Evolutionary conservation across 2,113 vertebrate species (phyloP).

Genomic region (Tupaia tana): DNA sequence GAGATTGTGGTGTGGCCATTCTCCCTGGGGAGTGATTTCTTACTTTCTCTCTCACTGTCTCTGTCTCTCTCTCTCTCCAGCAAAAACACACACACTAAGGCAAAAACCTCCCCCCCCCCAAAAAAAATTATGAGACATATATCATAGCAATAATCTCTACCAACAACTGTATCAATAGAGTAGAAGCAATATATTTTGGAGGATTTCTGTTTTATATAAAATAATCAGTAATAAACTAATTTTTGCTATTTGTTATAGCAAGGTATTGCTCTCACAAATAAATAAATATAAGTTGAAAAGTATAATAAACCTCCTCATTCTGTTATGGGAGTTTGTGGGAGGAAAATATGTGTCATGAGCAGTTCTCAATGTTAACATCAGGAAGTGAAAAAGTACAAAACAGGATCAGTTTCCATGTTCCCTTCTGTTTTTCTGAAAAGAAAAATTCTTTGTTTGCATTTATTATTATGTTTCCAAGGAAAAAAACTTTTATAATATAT

Average conservation of each 20-base stretch:
- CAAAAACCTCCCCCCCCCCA: no score
- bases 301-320: slow-evolving; percentile 2
- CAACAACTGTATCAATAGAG: background rate
- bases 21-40: no score
- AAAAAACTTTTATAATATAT: slow-evolving; percentile 18
- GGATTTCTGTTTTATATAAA: slow-evolving; percentile 39
- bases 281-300: slow-evolving; percentile 38
- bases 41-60: no score
- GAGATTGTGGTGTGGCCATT: no score
- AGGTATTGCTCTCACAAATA: slow-evolving; percentile 22
- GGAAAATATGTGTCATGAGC: background rate
- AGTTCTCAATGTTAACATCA: background rate
- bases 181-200: background rate
- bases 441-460: slow-evolving; percentile 47
- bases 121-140: background rate
- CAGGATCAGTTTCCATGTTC: background rate
- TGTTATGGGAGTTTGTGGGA: background rate
- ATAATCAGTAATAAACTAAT: background rate
- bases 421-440: background rate
- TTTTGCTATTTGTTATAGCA: background rate
- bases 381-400: slow-evolving; percentile 54
- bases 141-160: background rate
- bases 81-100: no score
- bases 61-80: no score
- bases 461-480: slow-evolving; percentile 37